Evolutionary conservation across 2,113 vertebrate species (phyloP), one percentile per base, ranked within the genome.

Genomic region (Bambusicola thoracicus): DNA sequence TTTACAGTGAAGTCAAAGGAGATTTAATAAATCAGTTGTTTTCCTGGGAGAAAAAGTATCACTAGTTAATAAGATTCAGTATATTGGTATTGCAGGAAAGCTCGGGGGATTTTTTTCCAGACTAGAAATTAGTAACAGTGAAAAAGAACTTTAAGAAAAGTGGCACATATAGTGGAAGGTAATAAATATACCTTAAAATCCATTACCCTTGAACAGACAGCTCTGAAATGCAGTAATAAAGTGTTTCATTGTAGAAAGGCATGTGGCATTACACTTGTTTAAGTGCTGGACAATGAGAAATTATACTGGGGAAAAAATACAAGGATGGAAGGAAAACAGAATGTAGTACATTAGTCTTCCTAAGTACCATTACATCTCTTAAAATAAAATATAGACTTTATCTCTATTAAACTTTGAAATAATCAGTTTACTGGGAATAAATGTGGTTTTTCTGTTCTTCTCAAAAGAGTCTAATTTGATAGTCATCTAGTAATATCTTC

Each of bases 121-220:
- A 74, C 17, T 87, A 46, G 15, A 87, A 91, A 51, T 85, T 74
- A 63, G 87, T n/a, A 76, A 69, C 44, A 76, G 66, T n/a, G 24
- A 82, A 77, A 51, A 81, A 85, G n/a, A 95, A 27, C 72, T 87
- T 74, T 34, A 77, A 72, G 41, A 78, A 51, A 94, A 84, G 38
- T 40, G 13, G 17, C 11, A 48, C 11, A 59, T 49, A 66, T n/a
- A 80, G 29, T 75, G 51, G 36, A 80, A 88, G 81, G 56, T 56
- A 84, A 93, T 84, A 93, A 91, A 87, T 65, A 32, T 17, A 36
- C 12, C 15, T 93, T 77, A 80, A 91, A 87, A 65, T 73, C 24
- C 7, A 61, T 51, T 89, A 48, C 13, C 32, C 72, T 79, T 90
- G 38, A 83, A 81, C 22, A 86, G 66, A 86, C 34, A 74, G 46